A percentile compares a stretch with the other conserved stretches of the same genome.
phyloP scores from a whole-genome alignment of 2,888 invertebrate species.

The Melinopterus prodromus region DNA sequence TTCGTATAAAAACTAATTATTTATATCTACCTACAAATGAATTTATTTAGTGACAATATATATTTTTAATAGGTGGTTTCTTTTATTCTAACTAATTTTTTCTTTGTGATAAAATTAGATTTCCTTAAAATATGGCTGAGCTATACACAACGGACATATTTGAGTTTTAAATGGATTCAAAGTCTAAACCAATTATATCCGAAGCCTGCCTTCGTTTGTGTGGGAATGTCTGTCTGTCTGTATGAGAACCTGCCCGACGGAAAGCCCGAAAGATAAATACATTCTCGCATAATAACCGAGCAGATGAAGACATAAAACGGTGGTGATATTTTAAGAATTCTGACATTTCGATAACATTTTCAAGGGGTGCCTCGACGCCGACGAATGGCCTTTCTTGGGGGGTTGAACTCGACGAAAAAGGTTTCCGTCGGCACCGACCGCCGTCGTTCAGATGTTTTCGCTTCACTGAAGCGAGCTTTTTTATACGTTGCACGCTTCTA shows the following conservation, averaged over 20 bases:
- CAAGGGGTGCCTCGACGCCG: constrained; percentile 30
- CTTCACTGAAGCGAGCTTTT: constrained; percentile 31
- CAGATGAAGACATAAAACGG: constrained; percentile 48
- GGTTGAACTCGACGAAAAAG: constrained; percentile 34
- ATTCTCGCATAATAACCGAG: constrained; percentile 34
- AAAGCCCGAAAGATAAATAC: constrained; percentile 30
- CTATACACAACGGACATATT: background rate
- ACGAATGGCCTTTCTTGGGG: constrained; percentile 4
- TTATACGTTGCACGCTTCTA: constrained; percentile 24
- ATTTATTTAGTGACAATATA: no score
- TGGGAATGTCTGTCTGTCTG: constrained; percentile 4
- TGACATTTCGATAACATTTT: constrained; percentile 49
- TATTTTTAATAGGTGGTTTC: no score
- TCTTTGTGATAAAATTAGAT: background rate
- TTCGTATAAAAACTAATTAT: no score
- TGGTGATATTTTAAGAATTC: constrained; percentile 47
- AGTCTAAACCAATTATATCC: background rate
- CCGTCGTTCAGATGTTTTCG: constrained; percentile 18
- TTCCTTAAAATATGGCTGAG: background rate
- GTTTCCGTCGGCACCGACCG: constrained; percentile 32
- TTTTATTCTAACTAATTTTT: no score
- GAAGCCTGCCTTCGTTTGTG: background rate
- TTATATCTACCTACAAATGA: no score
- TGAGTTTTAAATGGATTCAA: background rate
- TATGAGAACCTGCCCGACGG: constrained; percentile 4